Percentiles rank a stretch among this genome's conserved stretches.
Evolutionary conservation across 92 coral and sea anemone genomes (phyloP).

Genomic region (Bergia puertoricense): DNA sequence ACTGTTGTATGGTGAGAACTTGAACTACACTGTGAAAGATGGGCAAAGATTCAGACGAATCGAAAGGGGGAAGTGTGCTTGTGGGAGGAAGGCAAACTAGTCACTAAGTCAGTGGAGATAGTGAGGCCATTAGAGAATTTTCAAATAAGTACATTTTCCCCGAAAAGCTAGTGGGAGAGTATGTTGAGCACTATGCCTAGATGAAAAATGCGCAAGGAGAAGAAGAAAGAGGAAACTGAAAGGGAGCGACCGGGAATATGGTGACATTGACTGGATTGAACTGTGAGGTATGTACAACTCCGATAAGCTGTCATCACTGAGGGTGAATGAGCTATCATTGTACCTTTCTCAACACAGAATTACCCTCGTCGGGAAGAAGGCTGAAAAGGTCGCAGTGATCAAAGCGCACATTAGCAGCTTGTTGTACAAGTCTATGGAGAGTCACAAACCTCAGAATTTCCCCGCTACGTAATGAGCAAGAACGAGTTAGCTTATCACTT

Average conservation of each 20-base stretch:
- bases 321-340: too few species aligned
- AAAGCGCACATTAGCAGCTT: too few species aligned
- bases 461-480: constrained; percentile 22
- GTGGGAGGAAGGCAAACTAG: too few species aligned
- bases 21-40: too few species aligned
- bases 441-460: constrained; percentile 25
- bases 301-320: constrained; percentile 23
- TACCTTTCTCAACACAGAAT: background rate
- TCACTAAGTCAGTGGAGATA: too few species aligned
- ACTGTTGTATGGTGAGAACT: too few species aligned
- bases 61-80: too few species aligned
- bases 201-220: constrained; percentile 33
- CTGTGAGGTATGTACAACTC: constrained; percentile 16
- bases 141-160: background rate
- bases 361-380: background rate
- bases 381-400: background rate
- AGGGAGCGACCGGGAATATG: too few species aligned
- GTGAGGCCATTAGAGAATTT: too few species aligned
- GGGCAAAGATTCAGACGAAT: too few species aligned
- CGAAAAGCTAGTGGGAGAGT: constrained; percentile 17
- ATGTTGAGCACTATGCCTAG: constrained; percentile 40
- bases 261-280: constrained; percentile 35
- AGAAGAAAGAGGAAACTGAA: background rate
- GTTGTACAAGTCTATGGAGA: too few species aligned
- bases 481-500: constrained; percentile 12